phyloP scores from a whole-genome alignment of 2,888 invertebrate species.

The Rhagium mordax region DNA sequence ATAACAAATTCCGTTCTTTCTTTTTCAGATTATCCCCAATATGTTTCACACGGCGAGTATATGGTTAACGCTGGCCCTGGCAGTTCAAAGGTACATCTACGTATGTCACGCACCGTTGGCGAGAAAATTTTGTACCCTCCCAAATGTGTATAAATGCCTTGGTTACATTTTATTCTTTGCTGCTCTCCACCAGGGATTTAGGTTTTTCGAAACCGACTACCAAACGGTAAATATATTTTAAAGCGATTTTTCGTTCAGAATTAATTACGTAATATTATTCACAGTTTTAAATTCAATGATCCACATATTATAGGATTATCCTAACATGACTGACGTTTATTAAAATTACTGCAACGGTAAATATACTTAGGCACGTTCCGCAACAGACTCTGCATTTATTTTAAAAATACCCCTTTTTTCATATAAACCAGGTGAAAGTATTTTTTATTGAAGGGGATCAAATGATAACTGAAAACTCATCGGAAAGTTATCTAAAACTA shows the following conservation, averaged over 20 bases:
- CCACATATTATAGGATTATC: too few relatives aligned
- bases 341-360: not conserved
- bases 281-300: not conserved
- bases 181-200: conserved; percentile 85
- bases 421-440: too few relatives aligned
- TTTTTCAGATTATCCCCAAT: conserved; percentile 80
- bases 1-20: conserved; percentile 23
- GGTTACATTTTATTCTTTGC: conserved; percentile 85
- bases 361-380: not conserved
- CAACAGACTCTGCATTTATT: not conserved
- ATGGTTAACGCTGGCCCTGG: conserved; percentile 92
- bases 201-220: conserved; percentile 84
- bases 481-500: too few relatives aligned
- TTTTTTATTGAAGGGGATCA: too few relatives aligned
- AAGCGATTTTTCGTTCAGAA: too few relatives aligned
- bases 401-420: not conserved
- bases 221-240: conserved; percentile 62
- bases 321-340: too few relatives aligned
- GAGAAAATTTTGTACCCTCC: conserved; percentile 83
- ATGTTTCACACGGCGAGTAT: conserved; percentile 95
- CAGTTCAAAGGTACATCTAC: conserved; percentile 94
- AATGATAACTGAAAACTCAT: too few relatives aligned
- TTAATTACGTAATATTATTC: not conserved
- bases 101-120: conserved; percentile 94
- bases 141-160: conserved; percentile 84